A percentile compares a stretch with the other conserved stretches of the same genome.
Evolutionary conservation across 2,113 vertebrate species (phyloP).

Genomic region (Anseranas semipalmata): DNA sequence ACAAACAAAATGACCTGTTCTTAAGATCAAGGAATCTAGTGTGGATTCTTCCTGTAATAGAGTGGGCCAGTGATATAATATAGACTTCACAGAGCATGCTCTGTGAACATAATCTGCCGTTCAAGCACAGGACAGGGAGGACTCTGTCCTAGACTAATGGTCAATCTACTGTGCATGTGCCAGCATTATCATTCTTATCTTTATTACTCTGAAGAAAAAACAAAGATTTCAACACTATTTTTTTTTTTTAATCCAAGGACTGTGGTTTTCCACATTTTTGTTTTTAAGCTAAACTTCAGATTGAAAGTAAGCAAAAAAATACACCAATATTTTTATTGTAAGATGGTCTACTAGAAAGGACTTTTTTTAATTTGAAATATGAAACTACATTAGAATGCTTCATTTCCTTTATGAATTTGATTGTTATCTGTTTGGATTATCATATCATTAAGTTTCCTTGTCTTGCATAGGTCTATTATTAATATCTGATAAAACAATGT

Average conservation of each 20-base stretch:
- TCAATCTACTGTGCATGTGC: background rate
- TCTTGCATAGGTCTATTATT: background rate
- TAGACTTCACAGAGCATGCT: background rate
- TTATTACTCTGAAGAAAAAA: background rate
- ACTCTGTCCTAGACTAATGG: background rate
- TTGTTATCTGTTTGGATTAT: background rate
- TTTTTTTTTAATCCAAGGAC: background rate
- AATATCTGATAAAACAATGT: background rate
- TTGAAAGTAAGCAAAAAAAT: background rate
- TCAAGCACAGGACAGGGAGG: background rate
- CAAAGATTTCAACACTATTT: background rate
- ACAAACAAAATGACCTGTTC: background rate
- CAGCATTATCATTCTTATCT: background rate
- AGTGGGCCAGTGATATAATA: fast-evolving
- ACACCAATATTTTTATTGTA: fast-evolving
- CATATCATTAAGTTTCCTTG: background rate
- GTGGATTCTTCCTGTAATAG: background rate
- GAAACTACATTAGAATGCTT: background rate
- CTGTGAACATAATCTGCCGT: background rate
- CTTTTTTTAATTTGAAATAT: background rate
- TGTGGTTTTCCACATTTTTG: fast-evolving
- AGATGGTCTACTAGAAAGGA: background rate
- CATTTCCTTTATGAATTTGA: background rate
- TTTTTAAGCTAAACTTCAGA: background rate
- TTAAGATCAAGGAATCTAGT: background rate